Evolutionary conservation across 2,113 vertebrate genomes (phyloP), one percentile per base, ranked within the genome.

Genomic region (Terrapene triunguis): DNA sequence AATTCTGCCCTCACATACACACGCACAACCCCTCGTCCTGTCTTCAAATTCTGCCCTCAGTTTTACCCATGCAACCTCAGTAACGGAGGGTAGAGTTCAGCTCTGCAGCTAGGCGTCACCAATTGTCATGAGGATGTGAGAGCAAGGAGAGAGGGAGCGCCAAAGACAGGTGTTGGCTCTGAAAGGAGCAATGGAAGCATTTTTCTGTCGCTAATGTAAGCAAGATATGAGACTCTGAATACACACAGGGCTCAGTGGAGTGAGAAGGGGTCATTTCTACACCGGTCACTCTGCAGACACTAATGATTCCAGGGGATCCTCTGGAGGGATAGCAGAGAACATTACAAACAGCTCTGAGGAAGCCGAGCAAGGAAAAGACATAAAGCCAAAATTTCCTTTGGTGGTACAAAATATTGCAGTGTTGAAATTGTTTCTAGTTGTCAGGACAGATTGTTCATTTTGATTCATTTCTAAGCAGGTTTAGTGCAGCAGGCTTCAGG

Each of bases 361-460:
- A 96, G 88, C 35, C 14, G 83, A 27, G 8, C 35, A 90, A 86
- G 27, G 78, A 79, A 89, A 95, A 87, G 42, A 57, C 38, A 59
- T 85, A 74, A 86, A 78, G n/a, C 3, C 16, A 69, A 89, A 48
- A 84, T 82, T 35, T n/a, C 29, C 35, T 0, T 1, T 7, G 19
- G 25, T 50, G 55, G 35, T 47, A 74, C 51, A 81, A 92, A 57
- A 17, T 1, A 2, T 32, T n/a, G 62, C 81, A 8, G 35, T 88
- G 89, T 88, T 55, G 32, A 78, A 65, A 94, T 38, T 55, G 80
- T 11, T 87, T 84, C 81, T 78, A 82, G 86, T 82, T 90, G 59
- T 88, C 95, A 80, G 90, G 88, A 97, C 79, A 42, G 47, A 91
- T 57, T 32, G 32, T 80, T 93, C 82, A 84, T 59, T 76, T 92